Conservation (phyloP, 2,888 invertebrate species). For the Rhogogaster chlorosoma region DNA sequence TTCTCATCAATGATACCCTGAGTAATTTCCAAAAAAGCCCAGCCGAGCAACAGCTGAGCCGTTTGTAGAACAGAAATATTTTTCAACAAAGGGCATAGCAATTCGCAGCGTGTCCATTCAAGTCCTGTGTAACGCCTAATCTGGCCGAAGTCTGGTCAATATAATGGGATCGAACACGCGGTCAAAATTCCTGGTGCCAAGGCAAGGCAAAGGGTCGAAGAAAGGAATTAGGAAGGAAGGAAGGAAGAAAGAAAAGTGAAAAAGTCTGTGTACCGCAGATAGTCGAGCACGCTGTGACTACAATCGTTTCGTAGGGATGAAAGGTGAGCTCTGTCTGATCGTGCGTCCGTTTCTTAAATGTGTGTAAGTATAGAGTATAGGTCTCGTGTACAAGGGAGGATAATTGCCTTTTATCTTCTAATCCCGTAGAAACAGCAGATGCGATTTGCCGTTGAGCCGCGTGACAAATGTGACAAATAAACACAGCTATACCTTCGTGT, state of each 20-base stretch:
- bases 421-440: slow-evolving; percentile 52
- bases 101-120: background rate
- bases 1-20: background rate
- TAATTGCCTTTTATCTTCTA: slow-evolving; percentile 52
- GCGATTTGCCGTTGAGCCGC: slow-evolving; percentile 52
- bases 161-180: background rate
- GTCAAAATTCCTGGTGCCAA: slow-evolving; percentile 10
- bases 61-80: background rate
- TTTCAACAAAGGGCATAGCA: background rate
- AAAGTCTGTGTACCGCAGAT: background rate
- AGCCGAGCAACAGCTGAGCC: background rate
- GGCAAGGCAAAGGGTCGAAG: background rate
- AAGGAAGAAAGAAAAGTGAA: background rate
- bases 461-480: slow-evolving; percentile 64
- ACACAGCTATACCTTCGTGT: slow-evolving; percentile 62
- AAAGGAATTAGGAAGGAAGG: background rate
- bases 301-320: background rate
- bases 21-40: background rate
- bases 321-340: background rate
- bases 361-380: background rate
- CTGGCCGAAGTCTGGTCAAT: background rate
- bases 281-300: background rate
- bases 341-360: background rate
- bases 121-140: background rate
- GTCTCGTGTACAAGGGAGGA: slow-evolving; percentile 9